These are phyloP conservation scores for Tribolium madens DNA, from an alignment of 1,140 invertebrate species.

Conservation along the genomic window DNA sequence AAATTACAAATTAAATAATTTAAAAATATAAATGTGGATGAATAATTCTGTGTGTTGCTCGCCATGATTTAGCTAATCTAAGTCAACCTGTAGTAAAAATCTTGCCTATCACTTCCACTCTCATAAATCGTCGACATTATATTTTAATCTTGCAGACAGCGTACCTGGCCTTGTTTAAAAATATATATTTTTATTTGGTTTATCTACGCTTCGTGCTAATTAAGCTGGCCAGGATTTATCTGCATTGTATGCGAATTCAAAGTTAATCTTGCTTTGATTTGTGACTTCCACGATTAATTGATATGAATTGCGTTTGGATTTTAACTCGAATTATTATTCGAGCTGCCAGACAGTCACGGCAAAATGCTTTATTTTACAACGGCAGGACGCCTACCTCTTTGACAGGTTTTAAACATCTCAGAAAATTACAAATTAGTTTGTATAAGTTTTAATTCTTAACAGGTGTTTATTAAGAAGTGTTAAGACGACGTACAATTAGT, in stretches of 20 bases:
- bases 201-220: slow-evolving; percentile 38
- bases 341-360: slow-evolving; percentile 13
- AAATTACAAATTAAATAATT: slow-evolving; percentile 2
- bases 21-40: not conserved
- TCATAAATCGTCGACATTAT: slow-evolving; percentile 42
- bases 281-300: slow-evolving; percentile 45
- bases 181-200: slow-evolving; percentile 39
- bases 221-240: slow-evolving; percentile 43
- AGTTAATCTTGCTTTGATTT: slow-evolving; percentile 45
- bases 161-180: slow-evolving; percentile 13
- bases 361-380: slow-evolving; percentile 24
- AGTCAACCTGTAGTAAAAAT: slow-evolving; percentile 4
- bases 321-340: slow-evolving; percentile 21
- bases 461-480: not conserved
- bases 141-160: slow-evolving; percentile 40
- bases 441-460: not conserved
- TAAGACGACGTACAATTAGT: not conserved
- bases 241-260: slow-evolving; percentile 46
- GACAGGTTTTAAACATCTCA: not conserved
- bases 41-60: slow-evolving; percentile 4
- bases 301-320: slow-evolving; percentile 43
- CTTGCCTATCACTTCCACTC: slow-evolving; percentile 35
- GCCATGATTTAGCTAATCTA: slow-evolving; percentile 22
- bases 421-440: not conserved
- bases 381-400: slow-evolving; percentile 1